phyloP scores from a whole-genome alignment of 2,888 invertebrate genomes.

The Epinotia demarniana region DNA sequence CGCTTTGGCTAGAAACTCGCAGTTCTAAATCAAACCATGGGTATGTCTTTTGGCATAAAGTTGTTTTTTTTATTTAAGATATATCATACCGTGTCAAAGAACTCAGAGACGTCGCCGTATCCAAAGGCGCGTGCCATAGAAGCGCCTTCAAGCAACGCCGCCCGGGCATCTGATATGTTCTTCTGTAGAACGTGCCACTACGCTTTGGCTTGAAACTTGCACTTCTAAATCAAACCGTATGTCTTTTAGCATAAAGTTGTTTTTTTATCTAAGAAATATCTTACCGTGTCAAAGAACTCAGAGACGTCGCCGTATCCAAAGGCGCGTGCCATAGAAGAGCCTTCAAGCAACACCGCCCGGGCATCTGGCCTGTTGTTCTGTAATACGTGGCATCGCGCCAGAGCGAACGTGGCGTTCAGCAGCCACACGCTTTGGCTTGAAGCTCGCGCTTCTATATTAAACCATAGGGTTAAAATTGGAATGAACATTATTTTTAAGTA shows the following conservation, averaged over 20 bases:
- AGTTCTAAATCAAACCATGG: not conserved
- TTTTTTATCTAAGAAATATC: not conserved
- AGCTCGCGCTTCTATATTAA: slow-evolving; percentile 64
- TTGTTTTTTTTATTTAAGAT: not conserved
- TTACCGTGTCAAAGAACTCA: slow-evolving; percentile 75
- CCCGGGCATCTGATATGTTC: slow-evolving; percentile 74
- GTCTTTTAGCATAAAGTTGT: no score
- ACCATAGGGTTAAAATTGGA: not conserved
- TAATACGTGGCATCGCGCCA: slow-evolving; percentile 73
- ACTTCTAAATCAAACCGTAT: not conserved
- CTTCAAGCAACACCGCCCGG: slow-evolving; percentile 71
- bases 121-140: slow-evolving; percentile 61
- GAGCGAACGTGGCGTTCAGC: slow-evolving; percentile 70
- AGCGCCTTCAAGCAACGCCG: slow-evolving; percentile 68
- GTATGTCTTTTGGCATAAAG: not conserved
- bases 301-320: slow-evolving; percentile 65
- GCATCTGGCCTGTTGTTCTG: slow-evolving; percentile 77
- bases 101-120: slow-evolving; percentile 65
- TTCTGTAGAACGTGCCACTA: slow-evolving; percentile 68
- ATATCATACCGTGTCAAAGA: slow-evolving; percentile 71
- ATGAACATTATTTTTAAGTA: not conserved
- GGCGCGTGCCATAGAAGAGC: slow-evolving; percentile 58
- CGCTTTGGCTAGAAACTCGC: no score
- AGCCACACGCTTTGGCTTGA: slow-evolving; percentile 68
- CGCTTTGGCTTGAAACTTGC: no score